Evolutionary conservation across 1,140 invertebrate species (phyloP), one percentile per base, ranked within the genome.

Genomic region (Rhopalosiphum maidis): DNA sequence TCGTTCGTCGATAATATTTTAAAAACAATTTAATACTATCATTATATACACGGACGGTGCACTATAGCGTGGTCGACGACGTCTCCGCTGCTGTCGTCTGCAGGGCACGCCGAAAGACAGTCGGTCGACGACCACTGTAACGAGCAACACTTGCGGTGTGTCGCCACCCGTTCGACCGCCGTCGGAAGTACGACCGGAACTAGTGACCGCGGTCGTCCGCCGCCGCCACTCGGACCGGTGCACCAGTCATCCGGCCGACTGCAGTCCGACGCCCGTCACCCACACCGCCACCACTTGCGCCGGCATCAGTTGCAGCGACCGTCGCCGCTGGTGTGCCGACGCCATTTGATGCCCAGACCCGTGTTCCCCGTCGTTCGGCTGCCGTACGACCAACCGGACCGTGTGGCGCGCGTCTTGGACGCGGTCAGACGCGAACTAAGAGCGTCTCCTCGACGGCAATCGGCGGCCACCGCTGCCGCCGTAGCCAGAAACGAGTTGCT

Each of bases 291-390:
- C 54, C 89, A 11, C 11, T 60, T 1, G 1, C 68, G 23, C 68
- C 46, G 30, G 4, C 91, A n/a, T 37, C 68, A 82, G 43, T 46
- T 37, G 55, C 55, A 68, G 30, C 89, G 55, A 48, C 91, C 68
- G 41, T 55, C 51, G 35, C 68, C 91, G 30, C n/a, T 92, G 46
- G 91, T 92, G 60, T 92, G 91, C 22, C 91, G 91, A 77, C 91
- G 91, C 77, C 77, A 77, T 54, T 92, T 92, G 91, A 92, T 92
- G 91, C 91, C 77, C 77, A 92, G 77, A 23, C 91, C 91, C 35
- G 91, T 92, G 30, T 92, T 51, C 11, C 91, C 91, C 7, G 35
- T 92, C 23, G 91, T 92, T 37, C 41, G 77, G n/a, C 68, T 92
- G 48, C 91, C 91, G 22, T 92, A 92, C 91, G 91, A 92, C 35